Base-by-base conservation (phyloP, 2,113 vertebrate species). In the Microcebus jonahi region DNA sequence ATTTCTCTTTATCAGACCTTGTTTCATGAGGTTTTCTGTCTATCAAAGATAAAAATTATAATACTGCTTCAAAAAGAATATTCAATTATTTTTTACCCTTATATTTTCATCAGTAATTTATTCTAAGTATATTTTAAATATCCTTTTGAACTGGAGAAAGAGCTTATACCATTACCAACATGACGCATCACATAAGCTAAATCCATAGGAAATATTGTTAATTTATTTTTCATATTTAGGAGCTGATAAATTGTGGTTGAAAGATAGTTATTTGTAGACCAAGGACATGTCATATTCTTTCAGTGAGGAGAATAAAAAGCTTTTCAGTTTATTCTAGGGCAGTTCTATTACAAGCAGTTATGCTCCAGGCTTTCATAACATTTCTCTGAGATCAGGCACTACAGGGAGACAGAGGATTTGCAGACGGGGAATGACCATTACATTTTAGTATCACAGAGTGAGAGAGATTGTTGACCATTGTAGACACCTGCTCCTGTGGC, bases 11-110 rank as follows among this genome's bases (percentile, higher is more conserved):
- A 84, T 27, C 36, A 10, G 21, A 31, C 53, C 8, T 70, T 55
- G 11, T 27, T 67, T 91, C 50, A 82, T 17, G 91, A 94, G 4
- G 2, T 34, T 84, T 96, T 31, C 53, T 91, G 20, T 53, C 39
- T 92, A 68, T 55, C 55, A 70, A 81, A 61, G 27, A 92, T 63
- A 92, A 90, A 71, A 87, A 77, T 53, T n/a, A 81, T 50, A 73
- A 76, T 68, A 39, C 0, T 53, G 29, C 63, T 82, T 75, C 27
- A 70, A 36, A 73, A 96, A 83, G 8, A 70, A 79, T 36, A 65
- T 55, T 90, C 3, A 45, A 89, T 5, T 14, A 70, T 76, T 68
- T 76, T 70, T n/a, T 59, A 82, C 5, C 63, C 42, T 57, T 73
- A 42, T 31, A 27, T 12, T 75, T 81, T 95, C 14, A 8, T 77